These are phyloP conservation scores for Orchestia grillus DNA, from an alignment of 1,140 invertebrate species.

Conservation along the genomic window DNA sequence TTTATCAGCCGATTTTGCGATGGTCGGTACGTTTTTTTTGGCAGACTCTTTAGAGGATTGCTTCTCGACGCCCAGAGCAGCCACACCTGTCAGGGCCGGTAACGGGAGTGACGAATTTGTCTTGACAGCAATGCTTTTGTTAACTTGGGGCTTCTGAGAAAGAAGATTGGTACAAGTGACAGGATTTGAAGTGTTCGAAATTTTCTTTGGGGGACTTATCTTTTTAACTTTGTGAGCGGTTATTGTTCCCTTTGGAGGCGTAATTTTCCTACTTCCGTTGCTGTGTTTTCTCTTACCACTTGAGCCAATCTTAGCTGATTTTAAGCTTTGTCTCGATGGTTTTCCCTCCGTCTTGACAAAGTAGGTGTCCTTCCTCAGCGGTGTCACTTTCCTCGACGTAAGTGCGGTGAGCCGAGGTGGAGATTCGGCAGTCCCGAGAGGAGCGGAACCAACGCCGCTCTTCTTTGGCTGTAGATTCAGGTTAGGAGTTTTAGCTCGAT, in stretches of 20 bases:
- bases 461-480: neutral
- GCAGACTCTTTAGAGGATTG: neutral
- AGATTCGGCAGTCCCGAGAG: neutral
- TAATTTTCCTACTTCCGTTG: conserved; percentile 39
- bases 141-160: neutral
- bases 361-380: neutral
- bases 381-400: neutral
- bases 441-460: neutral
- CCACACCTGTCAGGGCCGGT: neutral
- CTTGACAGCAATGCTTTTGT: conserved; percentile 31
- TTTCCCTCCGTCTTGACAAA: neutral
- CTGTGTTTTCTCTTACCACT: conserved; percentile 17
- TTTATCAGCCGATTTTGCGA: conserved; percentile 31
- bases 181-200: conserved; percentile 15
- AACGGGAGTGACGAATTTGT: conserved; percentile 15
- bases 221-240: neutral
- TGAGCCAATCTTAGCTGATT: conserved; percentile 5
- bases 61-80: too few species aligned
- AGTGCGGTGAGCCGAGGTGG: neutral
- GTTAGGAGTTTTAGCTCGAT: neutral
- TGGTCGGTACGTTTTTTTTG: neutral
- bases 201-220: conserved; percentile 21
- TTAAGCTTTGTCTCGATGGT: neutral
- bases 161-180: conserved; percentile 28
- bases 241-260: neutral